Conservation (phyloP, 2,888 invertebrate species). For the Drosophila heteroneura region DNA sequence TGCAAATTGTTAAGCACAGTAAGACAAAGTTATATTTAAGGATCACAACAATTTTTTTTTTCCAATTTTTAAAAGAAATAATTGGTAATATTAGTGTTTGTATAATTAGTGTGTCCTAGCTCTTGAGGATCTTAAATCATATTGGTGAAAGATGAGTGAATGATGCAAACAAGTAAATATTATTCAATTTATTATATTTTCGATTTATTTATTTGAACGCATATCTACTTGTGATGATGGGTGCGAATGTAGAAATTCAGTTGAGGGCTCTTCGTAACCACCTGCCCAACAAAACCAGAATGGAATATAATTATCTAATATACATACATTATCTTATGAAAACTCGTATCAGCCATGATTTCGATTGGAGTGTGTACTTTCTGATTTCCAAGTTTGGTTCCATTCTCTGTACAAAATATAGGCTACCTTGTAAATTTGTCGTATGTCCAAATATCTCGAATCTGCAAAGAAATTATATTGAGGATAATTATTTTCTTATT, state of each 20-base stretch:
- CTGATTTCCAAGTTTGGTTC: not conserved
- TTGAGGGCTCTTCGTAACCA: not conserved
- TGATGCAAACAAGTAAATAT: not conserved
- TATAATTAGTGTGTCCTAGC: not conserved
- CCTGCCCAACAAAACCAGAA: not conserved
- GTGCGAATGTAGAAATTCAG: not conserved
- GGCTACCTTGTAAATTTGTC: not conserved
- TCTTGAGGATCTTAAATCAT: not conserved
- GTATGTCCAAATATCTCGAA: not conserved
- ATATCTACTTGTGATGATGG: not conserved
- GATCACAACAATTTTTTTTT: not conserved
- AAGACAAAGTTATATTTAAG: not conserved
- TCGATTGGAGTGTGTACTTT: not conserved
- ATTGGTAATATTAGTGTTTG: not conserved
- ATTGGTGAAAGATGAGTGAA: not conserved
- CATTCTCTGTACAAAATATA: not conserved
- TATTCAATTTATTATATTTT: not conserved
- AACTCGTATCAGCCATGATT: not conserved
- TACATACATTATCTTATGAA: not conserved
- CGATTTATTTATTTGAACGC: not conserved
- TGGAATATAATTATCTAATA: not conserved
- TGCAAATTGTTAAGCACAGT: not conserved
- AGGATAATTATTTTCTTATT: not conserved
- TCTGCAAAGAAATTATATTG: not conserved
- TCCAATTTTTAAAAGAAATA: not conserved